These are phyloP conservation scores for Oreochromis niloticus DNA, from an alignment of 2,113 vertebrate genomes.

Conservation along the genomic window DNA sequence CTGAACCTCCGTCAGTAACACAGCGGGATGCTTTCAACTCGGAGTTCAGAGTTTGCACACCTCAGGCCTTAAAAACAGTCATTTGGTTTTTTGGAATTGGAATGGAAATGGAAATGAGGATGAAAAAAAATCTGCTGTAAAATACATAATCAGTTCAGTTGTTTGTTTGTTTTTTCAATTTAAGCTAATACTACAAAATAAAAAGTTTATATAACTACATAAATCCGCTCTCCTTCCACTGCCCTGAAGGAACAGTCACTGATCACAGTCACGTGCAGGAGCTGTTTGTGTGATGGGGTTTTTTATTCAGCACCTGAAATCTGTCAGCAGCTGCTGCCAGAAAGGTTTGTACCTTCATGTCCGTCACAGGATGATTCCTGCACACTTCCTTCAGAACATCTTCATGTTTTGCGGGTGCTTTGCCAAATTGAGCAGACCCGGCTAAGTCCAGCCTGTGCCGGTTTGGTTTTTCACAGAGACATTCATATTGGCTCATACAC, in stretches of 20 bases:
- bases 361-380: background rate
- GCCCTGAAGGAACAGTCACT: background rate
- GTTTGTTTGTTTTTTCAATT: fast-evolving
- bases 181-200: background rate
- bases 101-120: background rate
- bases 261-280: background rate
- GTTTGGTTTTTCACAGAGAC: background rate
- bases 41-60: background rate
- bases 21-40: background rate
- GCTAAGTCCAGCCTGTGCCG: background rate
- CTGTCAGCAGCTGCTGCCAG: background rate
- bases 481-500: background rate
- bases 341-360: background rate
- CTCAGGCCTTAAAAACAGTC: background rate
- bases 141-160: background rate
- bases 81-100: background rate
- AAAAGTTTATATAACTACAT: background rate
- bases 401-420: background rate
- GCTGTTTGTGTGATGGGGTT: background rate
- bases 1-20: background rate
- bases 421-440: background rate
- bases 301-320: background rate
- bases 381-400: background rate
- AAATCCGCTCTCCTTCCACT: background rate
- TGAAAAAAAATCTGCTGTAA: background rate